Conservation (phyloP, 2,888 invertebrate genomes). For the Argynnis bischoffii region DNA sequence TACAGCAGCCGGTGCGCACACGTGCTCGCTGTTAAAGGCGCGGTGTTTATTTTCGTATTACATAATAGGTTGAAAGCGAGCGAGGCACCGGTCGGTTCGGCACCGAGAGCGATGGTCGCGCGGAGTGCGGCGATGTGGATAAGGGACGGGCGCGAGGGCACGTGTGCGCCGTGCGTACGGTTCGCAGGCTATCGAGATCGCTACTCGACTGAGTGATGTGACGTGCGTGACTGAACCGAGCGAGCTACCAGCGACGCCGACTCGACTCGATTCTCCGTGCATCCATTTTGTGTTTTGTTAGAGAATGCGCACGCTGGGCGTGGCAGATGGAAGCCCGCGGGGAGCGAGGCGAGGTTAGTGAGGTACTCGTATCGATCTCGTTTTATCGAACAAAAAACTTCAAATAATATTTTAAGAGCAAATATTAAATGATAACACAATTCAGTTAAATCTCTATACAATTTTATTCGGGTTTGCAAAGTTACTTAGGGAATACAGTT, state of each 20-base stretch:
- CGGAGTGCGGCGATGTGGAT: constrained; percentile 55
- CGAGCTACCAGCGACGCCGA: constrained; percentile 49
- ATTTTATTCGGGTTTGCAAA: no score
- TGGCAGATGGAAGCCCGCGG: constrained; percentile 69
- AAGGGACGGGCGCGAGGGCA: constrained; percentile 58
- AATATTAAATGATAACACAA: constrained; percentile 1
- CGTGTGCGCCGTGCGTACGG: constrained; percentile 70
- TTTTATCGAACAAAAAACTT: constrained; percentile 22
- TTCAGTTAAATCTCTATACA: background rate
- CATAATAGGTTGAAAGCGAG: constrained; percentile 57
- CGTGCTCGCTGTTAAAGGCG: constrained; percentile 63
- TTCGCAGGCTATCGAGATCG: constrained; percentile 68
- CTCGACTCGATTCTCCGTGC: constrained; percentile 62
- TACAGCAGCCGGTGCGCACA: constrained; percentile 57
- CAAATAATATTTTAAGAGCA: background rate
- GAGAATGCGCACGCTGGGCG: constrained; percentile 77
- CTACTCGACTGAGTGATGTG: constrained; percentile 65
- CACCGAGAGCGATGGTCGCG: constrained; percentile 40
- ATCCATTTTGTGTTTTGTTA: constrained; percentile 72
- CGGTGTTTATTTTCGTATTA: constrained; percentile 68
- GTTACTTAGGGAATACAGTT: no score
- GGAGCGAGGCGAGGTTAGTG: constrained; percentile 49
- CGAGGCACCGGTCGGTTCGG: constrained; percentile 42
- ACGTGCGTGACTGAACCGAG: constrained; percentile 65
- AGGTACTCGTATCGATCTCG: constrained; percentile 36